These are phyloP conservation scores for Gobio gobio DNA, from an alignment of 2,113 vertebrate species.

Conservation along the genomic window DNA sequence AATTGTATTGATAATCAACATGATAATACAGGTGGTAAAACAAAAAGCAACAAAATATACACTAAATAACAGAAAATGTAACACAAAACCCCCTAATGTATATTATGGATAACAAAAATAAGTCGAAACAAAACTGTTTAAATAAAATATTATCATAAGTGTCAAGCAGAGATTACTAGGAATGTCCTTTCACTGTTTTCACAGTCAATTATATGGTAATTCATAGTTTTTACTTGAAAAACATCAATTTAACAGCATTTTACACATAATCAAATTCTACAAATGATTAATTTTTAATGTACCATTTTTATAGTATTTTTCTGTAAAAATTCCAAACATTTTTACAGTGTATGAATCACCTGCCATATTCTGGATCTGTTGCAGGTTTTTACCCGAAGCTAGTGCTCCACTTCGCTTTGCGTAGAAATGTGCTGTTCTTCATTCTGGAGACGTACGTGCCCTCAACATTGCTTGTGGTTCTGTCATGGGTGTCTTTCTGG, in stretches of 20 bases:
- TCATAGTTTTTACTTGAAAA: too few relatives aligned
- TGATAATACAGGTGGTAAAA: background rate
- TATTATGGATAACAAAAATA: background rate
- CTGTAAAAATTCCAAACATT: background rate
- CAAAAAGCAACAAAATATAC: background rate
- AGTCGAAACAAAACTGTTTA: background rate
- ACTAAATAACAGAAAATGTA: background rate
- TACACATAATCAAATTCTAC: too few relatives aligned
- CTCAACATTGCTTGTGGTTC: constrained; percentile 87
- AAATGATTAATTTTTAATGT: background rate
- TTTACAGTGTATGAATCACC: background rate
- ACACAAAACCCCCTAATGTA: background rate
- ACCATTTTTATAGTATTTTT: background rate
- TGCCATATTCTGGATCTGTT: background rate
- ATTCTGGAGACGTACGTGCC: constrained; percentile 90
- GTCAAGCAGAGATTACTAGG: too few relatives aligned
- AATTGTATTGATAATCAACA: background rate
- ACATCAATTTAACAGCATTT: too few relatives aligned
- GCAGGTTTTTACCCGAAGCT: constrained; percentile 84
- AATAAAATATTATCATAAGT: background rate
- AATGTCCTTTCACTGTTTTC: too few relatives aligned
- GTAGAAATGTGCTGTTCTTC: constrained; percentile 89
- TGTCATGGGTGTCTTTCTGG: constrained; percentile 92
- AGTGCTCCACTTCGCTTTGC: constrained; percentile 88
- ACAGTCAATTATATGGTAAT: too few relatives aligned